Evolutionary conservation across 2,888 invertebrate genomes (phyloP).

Genomic region (Diadromus collaris): DNA sequence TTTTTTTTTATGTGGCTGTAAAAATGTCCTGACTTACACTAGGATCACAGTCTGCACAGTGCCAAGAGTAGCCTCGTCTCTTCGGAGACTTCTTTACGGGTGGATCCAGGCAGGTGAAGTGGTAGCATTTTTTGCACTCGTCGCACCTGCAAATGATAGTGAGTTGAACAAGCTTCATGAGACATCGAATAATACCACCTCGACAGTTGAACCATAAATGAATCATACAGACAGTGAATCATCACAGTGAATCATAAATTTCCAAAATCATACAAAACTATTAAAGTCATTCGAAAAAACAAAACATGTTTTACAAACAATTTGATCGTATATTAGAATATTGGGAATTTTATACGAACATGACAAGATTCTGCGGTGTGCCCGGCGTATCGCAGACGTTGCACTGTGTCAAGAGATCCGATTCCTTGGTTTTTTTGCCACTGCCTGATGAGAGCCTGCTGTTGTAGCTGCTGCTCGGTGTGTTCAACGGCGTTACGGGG

Average conservation of each 20-base stretch:
- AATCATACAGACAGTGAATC: no score
- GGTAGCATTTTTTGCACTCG: constrained; percentile 94
- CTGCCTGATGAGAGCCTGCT: constrained; percentile 69
- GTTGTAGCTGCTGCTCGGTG: constrained; percentile 60
- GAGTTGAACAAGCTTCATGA: background rate
- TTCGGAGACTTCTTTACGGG: constrained; percentile 97
- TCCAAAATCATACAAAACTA: background rate
- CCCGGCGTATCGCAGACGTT: constrained; percentile 86
- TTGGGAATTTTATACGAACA: constrained; percentile 80
- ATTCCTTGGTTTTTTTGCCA: constrained; percentile 76
- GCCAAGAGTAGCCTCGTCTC: constrained; percentile 96
- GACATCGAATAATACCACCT: background rate
- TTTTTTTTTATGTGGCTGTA: constrained; percentile 8
- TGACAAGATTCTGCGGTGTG: constrained; percentile 85
- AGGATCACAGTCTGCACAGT: constrained; percentile 97
- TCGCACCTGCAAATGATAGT: constrained; percentile 86
- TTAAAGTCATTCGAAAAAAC: no score
- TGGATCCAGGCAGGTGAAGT: constrained; percentile 96
- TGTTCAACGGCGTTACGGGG: constrained; percentile 58
- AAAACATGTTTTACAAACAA: no score
- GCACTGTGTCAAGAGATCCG: constrained; percentile 82
- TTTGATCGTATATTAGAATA: background rate
- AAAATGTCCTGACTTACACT: constrained; percentile 84
- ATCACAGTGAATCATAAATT: no score
- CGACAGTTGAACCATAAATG: background rate